These are phyloP conservation scores for Myotis findleyi DNA, from an alignment of 2,797 vertebrate species.

Conservation along the genomic window DNA sequence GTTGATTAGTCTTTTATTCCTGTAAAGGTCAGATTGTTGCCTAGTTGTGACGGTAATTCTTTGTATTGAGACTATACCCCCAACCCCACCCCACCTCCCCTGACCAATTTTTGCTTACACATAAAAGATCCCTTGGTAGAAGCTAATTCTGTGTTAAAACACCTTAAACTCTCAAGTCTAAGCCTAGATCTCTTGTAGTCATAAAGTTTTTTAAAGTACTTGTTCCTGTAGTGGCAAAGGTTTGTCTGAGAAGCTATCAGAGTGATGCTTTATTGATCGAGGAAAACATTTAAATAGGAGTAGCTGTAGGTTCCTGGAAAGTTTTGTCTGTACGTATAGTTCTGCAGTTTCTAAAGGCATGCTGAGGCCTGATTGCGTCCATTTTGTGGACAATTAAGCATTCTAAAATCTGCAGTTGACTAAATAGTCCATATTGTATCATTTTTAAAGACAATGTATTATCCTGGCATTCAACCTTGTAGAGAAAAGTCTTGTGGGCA, in stretches of 20 bases:
- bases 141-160: neutral
- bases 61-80: neutral
- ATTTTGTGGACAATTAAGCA: neutral
- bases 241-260: neutral
- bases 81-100: neutral
- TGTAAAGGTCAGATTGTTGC: neutral
- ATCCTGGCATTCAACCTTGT: neutral
- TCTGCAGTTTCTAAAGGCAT: neutral
- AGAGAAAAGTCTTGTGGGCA: neutral
- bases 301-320: constrained; percentile 27
- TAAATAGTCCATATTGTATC: neutral
- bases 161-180: neutral
- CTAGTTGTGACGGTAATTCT: rapidly evolving
- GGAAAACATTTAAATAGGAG: neutral
- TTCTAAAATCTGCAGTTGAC: neutral
- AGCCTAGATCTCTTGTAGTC: neutral
- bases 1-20: neutral
- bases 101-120: neutral
- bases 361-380: neutral
- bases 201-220: constrained; percentile 24
- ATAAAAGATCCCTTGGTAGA: neutral
- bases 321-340: neutral
- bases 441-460: constrained; percentile 9
- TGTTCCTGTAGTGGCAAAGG: neutral
- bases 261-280: constrained; percentile 8